Conservation (phyloP, 2,797 vertebrate species). For the Etheostoma perlongum region DNA sequence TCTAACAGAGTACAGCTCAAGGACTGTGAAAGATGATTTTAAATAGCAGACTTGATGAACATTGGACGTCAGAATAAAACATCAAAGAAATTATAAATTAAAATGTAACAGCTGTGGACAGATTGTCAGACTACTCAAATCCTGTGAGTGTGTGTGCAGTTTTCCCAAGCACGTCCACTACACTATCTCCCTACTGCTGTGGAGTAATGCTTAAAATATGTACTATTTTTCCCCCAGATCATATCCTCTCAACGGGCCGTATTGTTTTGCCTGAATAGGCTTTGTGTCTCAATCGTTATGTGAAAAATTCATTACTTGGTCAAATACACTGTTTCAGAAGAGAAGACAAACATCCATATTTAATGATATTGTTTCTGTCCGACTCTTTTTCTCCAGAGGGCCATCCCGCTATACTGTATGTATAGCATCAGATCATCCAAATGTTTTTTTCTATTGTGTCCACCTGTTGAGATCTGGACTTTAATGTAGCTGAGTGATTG, state of each 20-base stretch:
- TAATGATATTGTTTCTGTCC: slow-evolving; percentile 84
- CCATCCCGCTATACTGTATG: slow-evolving; percentile 39
- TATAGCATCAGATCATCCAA: slow-evolving; percentile 57
- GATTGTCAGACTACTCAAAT: slow-evolving; percentile 12
- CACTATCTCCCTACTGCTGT: slow-evolving; percentile 1
- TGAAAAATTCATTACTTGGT: slow-evolving; percentile 84
- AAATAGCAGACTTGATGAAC: slow-evolving; percentile 32
- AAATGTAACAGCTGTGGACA: slow-evolving; percentile 25
- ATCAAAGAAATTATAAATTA: slow-evolving; percentile 31
- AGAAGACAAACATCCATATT: slow-evolving; percentile 84
- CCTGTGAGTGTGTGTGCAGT: not conserved
- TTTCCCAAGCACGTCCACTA: slow-evolving; percentile 8
- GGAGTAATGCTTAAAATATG: slow-evolving; percentile 28
- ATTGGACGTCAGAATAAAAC: slow-evolving; percentile 33
- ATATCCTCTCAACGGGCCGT: slow-evolving; percentile 71
- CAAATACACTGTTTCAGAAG: slow-evolving; percentile 80
- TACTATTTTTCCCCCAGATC: slow-evolving; percentile 54
- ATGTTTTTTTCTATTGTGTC: slow-evolving; percentile 30
- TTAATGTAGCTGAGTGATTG: slow-evolving; percentile 45
- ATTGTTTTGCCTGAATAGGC: slow-evolving; percentile 72
- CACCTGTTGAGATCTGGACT: slow-evolving; percentile 41
- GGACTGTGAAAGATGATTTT: slow-evolving; percentile 33
- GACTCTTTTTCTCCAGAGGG: slow-evolving; percentile 72
- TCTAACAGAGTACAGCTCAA: slow-evolving; percentile 12
- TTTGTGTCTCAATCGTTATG: slow-evolving; percentile 73